These are phyloP conservation scores for Nebria ingens DNA, from an alignment of 1,140 invertebrate species.

Conservation along the genomic window DNA sequence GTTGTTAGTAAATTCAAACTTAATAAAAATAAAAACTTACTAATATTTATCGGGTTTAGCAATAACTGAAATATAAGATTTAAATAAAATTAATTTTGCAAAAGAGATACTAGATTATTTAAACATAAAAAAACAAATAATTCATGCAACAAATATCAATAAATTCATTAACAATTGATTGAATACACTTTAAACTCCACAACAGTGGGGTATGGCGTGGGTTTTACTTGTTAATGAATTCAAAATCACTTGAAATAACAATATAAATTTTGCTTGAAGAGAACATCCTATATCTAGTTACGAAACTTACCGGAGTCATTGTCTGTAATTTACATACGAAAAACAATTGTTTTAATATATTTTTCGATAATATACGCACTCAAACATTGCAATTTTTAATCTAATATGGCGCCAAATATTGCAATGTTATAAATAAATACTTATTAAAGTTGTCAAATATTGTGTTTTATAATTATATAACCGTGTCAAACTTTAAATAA, in stretches of 20 bases:
- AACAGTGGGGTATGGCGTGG: too few relatives aligned
- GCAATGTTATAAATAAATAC: too few relatives aligned
- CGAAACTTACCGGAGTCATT: slow-evolving; percentile 9
- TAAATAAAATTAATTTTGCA: slow-evolving; percentile 7
- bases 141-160: background rate
- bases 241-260: too few relatives aligned
- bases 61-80: background rate
- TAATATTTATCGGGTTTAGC: background rate
- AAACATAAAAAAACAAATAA: slow-evolving; percentile 6
- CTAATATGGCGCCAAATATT: too few relatives aligned
- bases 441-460: too few relatives aligned
- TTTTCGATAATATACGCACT: background rate
- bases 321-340: slow-evolving; percentile 5
- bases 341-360: slow-evolving; percentile 1
- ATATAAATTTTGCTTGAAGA: too few relatives aligned
- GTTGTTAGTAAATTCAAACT: too few relatives aligned
- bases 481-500: background rate
- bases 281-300: background rate
- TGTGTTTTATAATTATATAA: background rate
- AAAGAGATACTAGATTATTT: slow-evolving; percentile 7
- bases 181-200: too few relatives aligned
- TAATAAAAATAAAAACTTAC: background rate
- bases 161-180: background rate
- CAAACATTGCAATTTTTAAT: too few relatives aligned
- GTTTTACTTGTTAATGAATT: background rate